These are phyloP conservation scores for Platysternon megacephalum DNA, from an alignment of 2,113 vertebrate genomes.

Conservation along the genomic window DNA sequence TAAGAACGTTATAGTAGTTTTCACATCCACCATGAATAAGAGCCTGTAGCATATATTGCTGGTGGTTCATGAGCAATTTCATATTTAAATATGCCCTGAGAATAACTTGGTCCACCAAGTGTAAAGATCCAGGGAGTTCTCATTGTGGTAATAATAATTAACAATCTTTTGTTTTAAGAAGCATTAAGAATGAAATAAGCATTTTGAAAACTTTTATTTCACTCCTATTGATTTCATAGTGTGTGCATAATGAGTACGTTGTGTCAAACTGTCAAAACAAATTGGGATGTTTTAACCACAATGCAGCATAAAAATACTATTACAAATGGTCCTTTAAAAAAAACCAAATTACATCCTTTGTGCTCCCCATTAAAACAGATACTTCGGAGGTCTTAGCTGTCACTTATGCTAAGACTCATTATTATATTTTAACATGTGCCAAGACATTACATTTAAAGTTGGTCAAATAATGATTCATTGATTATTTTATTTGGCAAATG, in stretches of 20 bases:
- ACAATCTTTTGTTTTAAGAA: background rate
- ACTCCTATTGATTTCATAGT: constrained; percentile 6
- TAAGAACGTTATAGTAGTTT: background rate
- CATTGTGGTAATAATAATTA: background rate
- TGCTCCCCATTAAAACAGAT: background rate
- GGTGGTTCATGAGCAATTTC: background rate
- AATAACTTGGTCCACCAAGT: background rate
- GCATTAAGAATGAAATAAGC: background rate
- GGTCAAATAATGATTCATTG: background rate
- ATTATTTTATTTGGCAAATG: background rate
- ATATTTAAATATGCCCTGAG: background rate
- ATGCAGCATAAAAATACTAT: constrained; percentile 17
- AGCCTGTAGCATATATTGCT: background rate
- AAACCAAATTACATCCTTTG: background rate
- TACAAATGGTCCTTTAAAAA: background rate
- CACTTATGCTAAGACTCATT: background rate
- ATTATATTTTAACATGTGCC: background rate
- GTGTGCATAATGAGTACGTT: background rate
- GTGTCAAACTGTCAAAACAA: constrained; percentile 2
- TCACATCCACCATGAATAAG: background rate
- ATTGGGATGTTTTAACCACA: constrained; percentile 13
- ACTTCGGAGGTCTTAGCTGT: background rate
- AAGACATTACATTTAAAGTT: background rate
- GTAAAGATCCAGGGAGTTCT: background rate
- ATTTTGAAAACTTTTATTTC: background rate